Base-by-base conservation (phyloP, 2,888 invertebrate genomes). In the Hirtodrosophila cameraria region DNA sequence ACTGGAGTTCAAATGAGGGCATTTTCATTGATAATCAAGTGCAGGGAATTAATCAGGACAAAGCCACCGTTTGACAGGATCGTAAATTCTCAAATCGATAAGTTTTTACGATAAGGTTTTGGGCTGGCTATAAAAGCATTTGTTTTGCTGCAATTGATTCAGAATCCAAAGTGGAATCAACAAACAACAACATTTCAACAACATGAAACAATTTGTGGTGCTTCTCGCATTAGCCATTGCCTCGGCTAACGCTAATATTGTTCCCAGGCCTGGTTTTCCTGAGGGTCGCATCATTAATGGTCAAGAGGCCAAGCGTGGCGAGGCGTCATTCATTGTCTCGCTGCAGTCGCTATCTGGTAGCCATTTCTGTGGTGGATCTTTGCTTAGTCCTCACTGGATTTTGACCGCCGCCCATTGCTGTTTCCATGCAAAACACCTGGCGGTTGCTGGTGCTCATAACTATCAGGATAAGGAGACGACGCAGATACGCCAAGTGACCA, bases 281-380 rank as follows among this genome's bases (percentile, higher is more conserved):
- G 75, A 78, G 42, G 88, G 88, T 2, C 87, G 89, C 16, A 87
- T 90, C 43, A 89, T 90, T 55, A 89, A 90, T 45, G 90, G 90
- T 7, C 2, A 81, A 0, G 75, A 88, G 36, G 91, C 92, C 0
- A 0, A 9, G 0, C 72, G 85, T 2, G 89, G 90, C 16, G 89
- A 90, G 68, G 92, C 91, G 6, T 91, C 92, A 1, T 91, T 88
- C 61, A 91, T 91, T 33, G 90, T 91, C 1, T 91, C 92, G 1
- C 31, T 90, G 38, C 85, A 85, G 60, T 36, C 16, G 4, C 8
- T 12, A 0, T 1, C 3, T 6, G 8, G 38, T 0, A 49, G 74
- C 0, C 89, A 89, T 18, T 90, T 86, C 13, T 92, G 92, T 55
- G 92, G 89, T 33, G 92, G 91, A 3, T 87, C 90, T 8, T 75